Conservation (phyloP, 2,113 vertebrate species). For the Trogon melanurus region DNA sequence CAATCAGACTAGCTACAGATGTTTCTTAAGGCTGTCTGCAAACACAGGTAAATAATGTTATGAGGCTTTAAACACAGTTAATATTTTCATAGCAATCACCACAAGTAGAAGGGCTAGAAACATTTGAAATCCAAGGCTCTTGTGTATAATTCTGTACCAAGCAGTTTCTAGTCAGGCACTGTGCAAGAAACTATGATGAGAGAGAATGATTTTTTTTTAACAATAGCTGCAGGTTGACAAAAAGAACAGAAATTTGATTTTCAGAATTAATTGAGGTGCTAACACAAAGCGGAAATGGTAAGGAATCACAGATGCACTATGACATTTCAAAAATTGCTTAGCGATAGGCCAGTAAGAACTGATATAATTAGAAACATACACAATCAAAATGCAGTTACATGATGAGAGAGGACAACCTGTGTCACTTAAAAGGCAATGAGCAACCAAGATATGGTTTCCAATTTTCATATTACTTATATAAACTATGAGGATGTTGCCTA, state of each 20-base stretch:
- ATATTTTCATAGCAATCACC: not conserved
- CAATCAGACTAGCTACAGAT: not conserved
- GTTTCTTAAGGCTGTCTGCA: not conserved
- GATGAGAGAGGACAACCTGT: not conserved
- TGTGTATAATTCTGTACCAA: not conserved
- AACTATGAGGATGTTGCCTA: not conserved
- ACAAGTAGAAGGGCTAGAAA: not conserved
- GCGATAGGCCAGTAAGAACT: not conserved
- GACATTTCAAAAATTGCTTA: not conserved
- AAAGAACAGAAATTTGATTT: not conserved
- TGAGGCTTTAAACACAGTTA: not conserved
- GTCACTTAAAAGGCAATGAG: not conserved
- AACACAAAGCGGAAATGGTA: not conserved
- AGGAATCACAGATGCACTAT: not conserved
- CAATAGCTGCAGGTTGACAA: not conserved
- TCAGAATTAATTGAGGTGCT: not conserved
- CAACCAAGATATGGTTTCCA: not conserved
- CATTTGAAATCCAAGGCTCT: not conserved
- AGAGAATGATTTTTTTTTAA: not conserved
- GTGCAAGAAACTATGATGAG: not conserved
- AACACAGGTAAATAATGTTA: not conserved
- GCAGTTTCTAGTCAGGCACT: not conserved
- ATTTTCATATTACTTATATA: slow-evolving; percentile 18
- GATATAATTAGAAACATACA: not conserved
- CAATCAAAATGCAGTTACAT: not conserved